phyloP scores from a whole-genome alignment of 2,888 invertebrate genomes.

The Acrobeloides nanus region DNA sequence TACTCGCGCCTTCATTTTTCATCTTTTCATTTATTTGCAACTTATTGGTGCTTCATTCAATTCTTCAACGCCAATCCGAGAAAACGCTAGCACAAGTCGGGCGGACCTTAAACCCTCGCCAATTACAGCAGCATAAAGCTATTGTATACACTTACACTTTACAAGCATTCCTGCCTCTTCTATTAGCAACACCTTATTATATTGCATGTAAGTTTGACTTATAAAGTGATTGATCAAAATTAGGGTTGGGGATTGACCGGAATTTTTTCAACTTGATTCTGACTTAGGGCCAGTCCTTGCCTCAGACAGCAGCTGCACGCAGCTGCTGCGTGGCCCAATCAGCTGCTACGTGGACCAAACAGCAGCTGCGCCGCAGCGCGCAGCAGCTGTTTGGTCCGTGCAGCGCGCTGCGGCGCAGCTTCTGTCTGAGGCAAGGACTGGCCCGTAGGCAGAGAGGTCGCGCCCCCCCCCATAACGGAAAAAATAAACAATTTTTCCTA shows the following conservation, averaged over 20 bases:
- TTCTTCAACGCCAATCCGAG: conserved; percentile 31
- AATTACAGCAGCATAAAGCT: conserved; percentile 30
- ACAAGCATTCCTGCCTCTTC: conserved; percentile 29
- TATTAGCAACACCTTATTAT: conserved; percentile 34
- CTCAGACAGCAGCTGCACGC: no score
- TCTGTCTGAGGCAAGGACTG: no score
- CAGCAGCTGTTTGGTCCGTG: no score
- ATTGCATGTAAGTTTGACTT: conserved; percentile 28
- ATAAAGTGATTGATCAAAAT: not conserved
- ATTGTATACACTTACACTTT: conserved; percentile 32
- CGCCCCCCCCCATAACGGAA: no score
- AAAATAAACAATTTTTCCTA: no score
- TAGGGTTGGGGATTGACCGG: not conserved
- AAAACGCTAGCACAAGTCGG: conserved; percentile 34
- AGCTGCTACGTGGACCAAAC: no score
- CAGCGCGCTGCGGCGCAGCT: no score
- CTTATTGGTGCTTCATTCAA: conserved; percentile 28
- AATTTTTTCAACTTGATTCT: no score
- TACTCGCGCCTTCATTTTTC: conserved; percentile 33
- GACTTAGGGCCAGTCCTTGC: no score
- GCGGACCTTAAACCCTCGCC: conserved; percentile 30
- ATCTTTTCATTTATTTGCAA: conserved; percentile 34
- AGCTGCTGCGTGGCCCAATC: no score
- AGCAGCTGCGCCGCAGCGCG: no score
- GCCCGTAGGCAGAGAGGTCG: no score